Evolutionary conservation across 1,140 invertebrate genomes (phyloP).

Genomic region (Brachystomella parvula): DNA sequence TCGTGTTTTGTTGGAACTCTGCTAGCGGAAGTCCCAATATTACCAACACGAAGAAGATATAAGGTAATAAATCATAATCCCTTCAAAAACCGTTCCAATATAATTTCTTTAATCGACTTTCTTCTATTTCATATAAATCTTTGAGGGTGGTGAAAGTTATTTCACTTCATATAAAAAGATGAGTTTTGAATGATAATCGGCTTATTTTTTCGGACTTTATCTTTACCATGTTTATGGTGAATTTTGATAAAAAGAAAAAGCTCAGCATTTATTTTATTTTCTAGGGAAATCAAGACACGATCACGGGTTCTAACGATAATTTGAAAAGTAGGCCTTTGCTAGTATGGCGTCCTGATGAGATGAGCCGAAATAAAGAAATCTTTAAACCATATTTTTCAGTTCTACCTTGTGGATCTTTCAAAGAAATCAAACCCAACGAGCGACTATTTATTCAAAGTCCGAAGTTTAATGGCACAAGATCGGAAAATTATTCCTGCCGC

Average conservation of each 20-base stretch:
- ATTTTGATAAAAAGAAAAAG: not conserved
- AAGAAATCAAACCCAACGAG: conserved; percentile 11
- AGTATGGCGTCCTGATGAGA: not conserved
- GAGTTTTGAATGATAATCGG: no score
- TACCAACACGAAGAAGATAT: no score
- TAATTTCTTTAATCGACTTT: no score
- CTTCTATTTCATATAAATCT: no score
- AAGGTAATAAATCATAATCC: no score
- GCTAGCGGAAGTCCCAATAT: no score
- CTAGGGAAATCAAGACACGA: not conserved
- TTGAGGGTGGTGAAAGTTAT: no score
- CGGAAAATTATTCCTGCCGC: conserved; percentile 18
- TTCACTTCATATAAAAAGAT: no score
- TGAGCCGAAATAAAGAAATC: not conserved
- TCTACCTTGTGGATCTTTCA: conserved; percentile 25
- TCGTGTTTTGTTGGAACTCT: no score
- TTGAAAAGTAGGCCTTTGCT: not conserved
- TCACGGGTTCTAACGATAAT: not conserved
- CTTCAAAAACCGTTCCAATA: no score
- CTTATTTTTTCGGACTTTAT: no score
- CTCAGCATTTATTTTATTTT: not conserved
- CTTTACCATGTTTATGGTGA: not conserved
- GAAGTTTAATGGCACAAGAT: conserved; percentile 20
- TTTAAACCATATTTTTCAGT: conserved; percentile 15
- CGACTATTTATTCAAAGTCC: conserved; percentile 29